These are phyloP conservation scores for Lydus trimaculatus DNA, from an alignment of 2,888 invertebrate species.

Conservation along the genomic window DNA sequence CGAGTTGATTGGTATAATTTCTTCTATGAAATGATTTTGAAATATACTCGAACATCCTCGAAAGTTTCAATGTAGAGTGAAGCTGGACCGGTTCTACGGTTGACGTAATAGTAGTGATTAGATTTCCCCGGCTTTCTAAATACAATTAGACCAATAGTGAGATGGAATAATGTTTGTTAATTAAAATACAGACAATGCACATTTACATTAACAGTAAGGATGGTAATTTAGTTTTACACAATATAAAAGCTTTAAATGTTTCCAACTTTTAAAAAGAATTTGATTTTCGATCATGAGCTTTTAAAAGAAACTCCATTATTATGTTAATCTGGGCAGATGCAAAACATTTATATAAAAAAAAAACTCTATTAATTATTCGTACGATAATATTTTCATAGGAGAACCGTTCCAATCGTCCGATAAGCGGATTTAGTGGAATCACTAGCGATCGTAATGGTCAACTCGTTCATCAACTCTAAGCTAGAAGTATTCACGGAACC, in stretches of 20 bases:
- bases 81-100: slow-evolving; percentile 62
- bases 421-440: neutral
- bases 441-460: neutral
- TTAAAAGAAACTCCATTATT: no score
- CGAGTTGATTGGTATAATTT: neutral
- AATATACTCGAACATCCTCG: slow-evolving; percentile 61
- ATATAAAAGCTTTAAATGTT: neutral
- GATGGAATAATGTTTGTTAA: neutral
- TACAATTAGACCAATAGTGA: neutral
- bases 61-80: slow-evolving; percentile 60
- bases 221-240: neutral
- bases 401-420: neutral
- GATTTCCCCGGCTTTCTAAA: slow-evolving; percentile 28
- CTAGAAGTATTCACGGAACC: neutral
- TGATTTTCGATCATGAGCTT: neutral
- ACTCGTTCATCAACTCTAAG: neutral
- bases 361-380: neutral
- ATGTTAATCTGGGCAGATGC: no score
- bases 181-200: neutral
- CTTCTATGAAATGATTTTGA: neutral
- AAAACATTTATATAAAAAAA: no score
- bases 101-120: slow-evolving; percentile 49
- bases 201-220: neutral
- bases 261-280: neutral
- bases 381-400: neutral